Base-by-base conservation (phyloP, 2,113 vertebrate genomes). In the Oncorhynchus tshawytscha region DNA sequence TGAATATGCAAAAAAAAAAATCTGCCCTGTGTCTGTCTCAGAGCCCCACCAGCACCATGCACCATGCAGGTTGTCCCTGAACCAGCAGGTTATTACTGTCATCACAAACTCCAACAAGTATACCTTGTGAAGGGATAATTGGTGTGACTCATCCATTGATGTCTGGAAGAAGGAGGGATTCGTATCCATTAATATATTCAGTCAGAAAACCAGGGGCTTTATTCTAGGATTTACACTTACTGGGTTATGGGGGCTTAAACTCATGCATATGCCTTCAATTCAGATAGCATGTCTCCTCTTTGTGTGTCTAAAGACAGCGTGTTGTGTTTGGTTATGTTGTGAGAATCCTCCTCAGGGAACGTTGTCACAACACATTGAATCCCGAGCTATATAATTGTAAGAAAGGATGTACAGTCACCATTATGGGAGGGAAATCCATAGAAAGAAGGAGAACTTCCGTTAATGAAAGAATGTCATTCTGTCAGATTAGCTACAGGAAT, bases 401-500 rank as follows among this genome's bases (percentile, higher is more conserved):
- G 87, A 3, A 9, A 79, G 88, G 84, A 85, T 78, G 39, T 39
- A 39, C 6, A 39, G 39, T 78, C 76, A 83, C 80, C 66, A 70
- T 84, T 8, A 9, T 85, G 79, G 89, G 84, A 75, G 82, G 87
- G 22, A 70, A 34, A 87, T 90, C 89, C 86, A 85, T 86, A 86
- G 86, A 39, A 39, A 39, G 39, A 39, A 39, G 90, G 82, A 89
- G 39, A 75, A 67, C 85, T 85, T 87, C 88, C 88, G 88, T 12
- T 45, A 11, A 45, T 45, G 2, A 45, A 45, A 12, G 2, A 45
- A 45, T 45, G 9, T 45, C 11, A 45, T 45, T 88, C 87, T 91
- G 90, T 87, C 88, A 90, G 87, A 91, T 89, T 91, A 91, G 84
- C 80, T 81, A 81, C 78, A 87, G 81, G 90, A 90, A 84, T 78